Evolutionary conservation across 2,888 invertebrate species (phyloP), one percentile per base, ranked within the genome.

Genomic region (Trachelus stipa): DNA sequence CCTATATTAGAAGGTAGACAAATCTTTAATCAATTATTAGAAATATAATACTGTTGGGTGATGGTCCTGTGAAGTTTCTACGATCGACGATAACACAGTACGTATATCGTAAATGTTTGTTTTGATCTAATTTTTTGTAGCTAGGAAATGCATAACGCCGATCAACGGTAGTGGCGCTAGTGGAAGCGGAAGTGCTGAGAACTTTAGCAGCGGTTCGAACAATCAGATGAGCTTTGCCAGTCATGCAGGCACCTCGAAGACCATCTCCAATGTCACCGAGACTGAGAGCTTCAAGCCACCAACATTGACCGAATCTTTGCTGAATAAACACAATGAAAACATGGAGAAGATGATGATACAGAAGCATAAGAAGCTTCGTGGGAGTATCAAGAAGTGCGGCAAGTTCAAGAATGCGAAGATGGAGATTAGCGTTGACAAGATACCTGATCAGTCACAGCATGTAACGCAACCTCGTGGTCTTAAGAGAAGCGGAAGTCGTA

Each of bases 291-390:
- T 93, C 40, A 93, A 93, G 73, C 91, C 92, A 11, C 92, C 93
- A 0, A 93, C 93, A 31, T 90, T 95, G 12, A 95, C 95, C 0
- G 94, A 94, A 88, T 93, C 93, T 0, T 85, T 95, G 73, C 89
- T 95, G 9, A 93, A 92, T 77, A 93, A 92, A 86, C 97, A 97
- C 89, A 97, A 97, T 85, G 93, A 94, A 81, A 95, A 96, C 79
- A 97, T 97, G 97, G 96, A 97, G 88, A 96, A 95, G 85, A 93
- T 94, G 75, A 93, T 97, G 93, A 92, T 95, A 1, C 95, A 96
- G 87, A 93, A 93, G 79, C 95, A 96, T 84, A 93, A 95, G 1
- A 95, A 95, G 81, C 92, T 92, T 4, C 92, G 96, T 12, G 92
- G 92, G 0, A 92, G 92, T 23, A 92, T 88, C 4, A 93, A 92